Evolutionary conservation across 30 jellyfish, hydroid and myxozoan species (phyloP), one percentile per base, ranked within the genome.

Genomic region (Euphysa ruthae): DNA sequence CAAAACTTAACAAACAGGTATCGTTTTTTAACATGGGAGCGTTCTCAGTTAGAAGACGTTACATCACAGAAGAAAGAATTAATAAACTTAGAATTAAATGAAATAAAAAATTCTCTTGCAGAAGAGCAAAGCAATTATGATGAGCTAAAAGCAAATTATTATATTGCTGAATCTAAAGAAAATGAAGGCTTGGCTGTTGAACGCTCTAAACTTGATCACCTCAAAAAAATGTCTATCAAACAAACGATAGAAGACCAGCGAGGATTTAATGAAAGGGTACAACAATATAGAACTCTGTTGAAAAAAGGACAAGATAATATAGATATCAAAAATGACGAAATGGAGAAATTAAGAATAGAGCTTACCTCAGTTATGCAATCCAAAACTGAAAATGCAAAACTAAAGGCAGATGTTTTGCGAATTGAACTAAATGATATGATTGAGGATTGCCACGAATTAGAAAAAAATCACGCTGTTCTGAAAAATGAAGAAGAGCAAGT

Each of bases 1-100:
- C 74, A 70, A 13, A 92, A 79, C 50, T 74, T 56, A 65, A 43
- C 70, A 27, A 79, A 66, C 43, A 32, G 94, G 19, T 88, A 82
- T 58, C 91, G 75, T 26, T 81, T 88, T 75, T 51, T 88, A 15
- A 35, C 84, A 23, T 81, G 93, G 93, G 97, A 88, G 66, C 65
- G 91, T 32, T 89, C 75, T 19, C 55, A 38, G 35, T 82, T 56
- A 8, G 82, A 69, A 33, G 84, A 66, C 66, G 75, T 79, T 27
- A 32, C 31, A 13, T 75, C 61, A 27, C 35, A 44, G 16, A 75
- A 70, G 29, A 78, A 73, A 61, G 70, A 34, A n/a, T 49, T 58
- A 33, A 54, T 73, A 2, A 49, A 82, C 18, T 72, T n/a, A 20
- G 91, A 88, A 66, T 32, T 57, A 7, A 49, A 35, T 12, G 28